Conservation (phyloP, 2,113 vertebrate species). For the Theropithecus gelada region DNA sequence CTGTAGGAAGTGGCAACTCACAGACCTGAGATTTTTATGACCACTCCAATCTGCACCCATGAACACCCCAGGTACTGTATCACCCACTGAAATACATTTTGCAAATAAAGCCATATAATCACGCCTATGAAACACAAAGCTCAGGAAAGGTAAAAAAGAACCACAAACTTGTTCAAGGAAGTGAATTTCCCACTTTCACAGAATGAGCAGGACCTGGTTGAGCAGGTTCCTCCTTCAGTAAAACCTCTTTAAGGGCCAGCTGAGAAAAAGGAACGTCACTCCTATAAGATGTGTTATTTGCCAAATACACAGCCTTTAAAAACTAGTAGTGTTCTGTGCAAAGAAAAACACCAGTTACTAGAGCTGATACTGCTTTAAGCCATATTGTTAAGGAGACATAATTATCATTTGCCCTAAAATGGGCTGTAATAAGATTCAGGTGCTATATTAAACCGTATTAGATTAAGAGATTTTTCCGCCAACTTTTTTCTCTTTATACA, state of each 20-base stretch:
- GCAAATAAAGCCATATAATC: neutral
- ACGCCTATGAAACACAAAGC: neutral
- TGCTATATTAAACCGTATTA: neutral
- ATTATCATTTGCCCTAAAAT: slow-evolving; percentile 1
- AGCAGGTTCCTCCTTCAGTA: neutral
- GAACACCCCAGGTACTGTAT: neutral
- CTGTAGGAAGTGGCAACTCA: slow-evolving; percentile 57
- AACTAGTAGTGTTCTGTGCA: neutral
- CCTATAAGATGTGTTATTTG: neutral
- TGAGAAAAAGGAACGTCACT: neutral
- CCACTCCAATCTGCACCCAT: neutral
- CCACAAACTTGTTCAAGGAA: neutral
- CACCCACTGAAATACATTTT: neutral
- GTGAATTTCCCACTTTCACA: neutral
- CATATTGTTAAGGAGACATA: neutral
- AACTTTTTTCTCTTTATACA: neutral
- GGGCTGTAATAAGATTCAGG: neutral
- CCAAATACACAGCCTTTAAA: neutral
- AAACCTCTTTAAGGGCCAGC: neutral
- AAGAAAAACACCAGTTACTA: neutral
- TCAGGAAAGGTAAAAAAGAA: neutral
- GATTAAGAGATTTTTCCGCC: neutral
- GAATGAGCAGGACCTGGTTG: neutral
- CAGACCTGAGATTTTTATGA: neutral
- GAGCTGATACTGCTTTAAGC: neutral